A percentile compares a stretch with the other conserved stretches of the same genome.
Conservation (phyloP, 2,797 vertebrate species). For the Mus minutoides region DNA sequence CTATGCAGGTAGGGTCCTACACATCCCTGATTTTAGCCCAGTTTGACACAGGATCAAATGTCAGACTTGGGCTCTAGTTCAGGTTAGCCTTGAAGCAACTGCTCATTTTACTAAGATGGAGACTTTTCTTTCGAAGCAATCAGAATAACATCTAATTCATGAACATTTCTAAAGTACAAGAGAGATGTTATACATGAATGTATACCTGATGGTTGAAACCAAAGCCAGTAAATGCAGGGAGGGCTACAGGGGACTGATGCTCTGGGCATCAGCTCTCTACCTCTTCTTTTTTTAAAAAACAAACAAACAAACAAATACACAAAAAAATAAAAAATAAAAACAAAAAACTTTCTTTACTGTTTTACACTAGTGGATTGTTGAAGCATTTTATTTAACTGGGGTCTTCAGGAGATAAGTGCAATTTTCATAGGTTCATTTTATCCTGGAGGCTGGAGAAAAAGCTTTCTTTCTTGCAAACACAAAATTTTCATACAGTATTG, state of each 20-base stretch:
- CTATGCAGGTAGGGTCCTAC: conserved; percentile 92
- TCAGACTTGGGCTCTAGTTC: background rate
- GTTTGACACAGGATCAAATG: accelerated
- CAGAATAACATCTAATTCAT: background rate
- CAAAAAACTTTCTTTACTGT: background rate
- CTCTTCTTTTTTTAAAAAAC: conserved; percentile 43
- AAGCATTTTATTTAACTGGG: conserved; percentile 9
- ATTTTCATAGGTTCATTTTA: background rate
- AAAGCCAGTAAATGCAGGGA: background rate
- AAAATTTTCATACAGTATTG: background rate
- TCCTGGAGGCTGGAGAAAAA: background rate
- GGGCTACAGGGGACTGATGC: accelerated
- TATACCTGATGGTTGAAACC: background rate
- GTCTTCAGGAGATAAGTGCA: background rate
- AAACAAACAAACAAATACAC: too few species aligned
- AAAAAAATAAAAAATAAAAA: too few species aligned
- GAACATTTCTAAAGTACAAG: background rate
- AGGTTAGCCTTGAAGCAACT: background rate
- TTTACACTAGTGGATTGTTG: background rate
- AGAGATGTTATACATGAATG: background rate
- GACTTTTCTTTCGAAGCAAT: background rate
- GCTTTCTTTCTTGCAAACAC: conserved; percentile 14
- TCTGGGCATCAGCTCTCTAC: background rate
- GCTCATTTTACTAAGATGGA: background rate
- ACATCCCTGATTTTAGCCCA: accelerated